Evolutionary conservation across 2,113 vertebrate species (phyloP).

Genomic region (Hoplias malabaricus): DNA sequence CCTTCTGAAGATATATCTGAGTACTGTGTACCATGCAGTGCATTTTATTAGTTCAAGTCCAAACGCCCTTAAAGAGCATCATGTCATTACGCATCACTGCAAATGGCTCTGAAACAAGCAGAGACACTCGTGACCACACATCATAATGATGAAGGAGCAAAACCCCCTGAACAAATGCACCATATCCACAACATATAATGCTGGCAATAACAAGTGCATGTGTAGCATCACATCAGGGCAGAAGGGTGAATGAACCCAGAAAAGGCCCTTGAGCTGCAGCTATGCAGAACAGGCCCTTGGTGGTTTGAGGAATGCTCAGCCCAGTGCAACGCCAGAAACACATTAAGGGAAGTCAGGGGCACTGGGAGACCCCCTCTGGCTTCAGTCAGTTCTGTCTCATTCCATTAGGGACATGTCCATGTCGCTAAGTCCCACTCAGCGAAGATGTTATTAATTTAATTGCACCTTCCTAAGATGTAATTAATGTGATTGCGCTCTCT

Average conservation of each 20-base stretch:
- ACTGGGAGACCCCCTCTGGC: background rate
- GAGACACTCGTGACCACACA: slow-evolving; percentile 8
- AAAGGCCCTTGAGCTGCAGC: background rate
- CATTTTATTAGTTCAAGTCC: background rate
- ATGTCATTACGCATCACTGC: slow-evolving; percentile 28
- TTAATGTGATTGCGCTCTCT: slow-evolving; percentile 36
- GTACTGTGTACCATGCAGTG: too few species aligned
- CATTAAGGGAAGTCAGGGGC: background rate
- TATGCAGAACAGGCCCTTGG: background rate
- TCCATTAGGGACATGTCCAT: background rate
- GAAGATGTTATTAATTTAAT: slow-evolving; percentile 45
- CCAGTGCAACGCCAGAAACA: background rate
- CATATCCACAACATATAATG: background rate
- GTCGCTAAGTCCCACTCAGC: slow-evolving; percentile 3
- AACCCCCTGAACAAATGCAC: background rate
- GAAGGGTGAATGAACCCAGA: background rate
- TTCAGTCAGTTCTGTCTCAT: slow-evolving; percentile 20
- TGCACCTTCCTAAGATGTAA: slow-evolving; percentile 33
- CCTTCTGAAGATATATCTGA: background rate
- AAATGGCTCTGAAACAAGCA: background rate
- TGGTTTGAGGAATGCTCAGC: slow-evolving; percentile 13
- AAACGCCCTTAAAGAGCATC: background rate
- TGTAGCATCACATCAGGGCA: background rate
- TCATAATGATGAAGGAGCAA: background rate
- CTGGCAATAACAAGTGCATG: background rate